These are phyloP conservation scores for Arothron firmamentum DNA, from an alignment of 2,113 vertebrate genomes.

Conservation along the genomic window DNA sequence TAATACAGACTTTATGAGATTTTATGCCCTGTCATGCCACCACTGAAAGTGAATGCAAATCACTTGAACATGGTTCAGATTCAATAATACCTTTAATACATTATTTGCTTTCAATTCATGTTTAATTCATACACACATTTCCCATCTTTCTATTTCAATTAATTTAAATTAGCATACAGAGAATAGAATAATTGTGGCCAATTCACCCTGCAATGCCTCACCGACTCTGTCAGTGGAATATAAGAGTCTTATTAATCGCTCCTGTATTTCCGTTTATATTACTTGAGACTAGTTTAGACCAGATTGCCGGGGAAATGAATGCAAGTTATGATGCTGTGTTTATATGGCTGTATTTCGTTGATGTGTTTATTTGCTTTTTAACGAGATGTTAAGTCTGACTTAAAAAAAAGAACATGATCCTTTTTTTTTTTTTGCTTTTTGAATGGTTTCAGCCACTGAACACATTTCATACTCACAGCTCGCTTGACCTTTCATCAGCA, in stretches of 20 bases:
- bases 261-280: slow-evolving; percentile 33
- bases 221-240: slow-evolving; percentile 52
- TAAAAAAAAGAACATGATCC: slow-evolving; percentile 3
- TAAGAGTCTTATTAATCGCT: slow-evolving; percentile 61
- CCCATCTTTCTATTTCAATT: slow-evolving; percentile 29
- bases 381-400: slow-evolving; percentile 6
- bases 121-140: slow-evolving; percentile 54
- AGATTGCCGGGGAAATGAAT: too few relatives aligned
- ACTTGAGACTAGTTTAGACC: background rate
- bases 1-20: background rate
- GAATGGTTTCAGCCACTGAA: background rate
- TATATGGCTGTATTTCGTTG: slow-evolving; percentile 61
- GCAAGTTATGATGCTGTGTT: slow-evolving; percentile 43
- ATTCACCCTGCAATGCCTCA: slow-evolving; percentile 51
- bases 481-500: slow-evolving; percentile 41
- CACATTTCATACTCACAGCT: slow-evolving; percentile 30
- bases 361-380: slow-evolving; percentile 16
- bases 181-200: slow-evolving; percentile 54
- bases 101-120: slow-evolving; percentile 57
- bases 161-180: slow-evolving; percentile 55
- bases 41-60: slow-evolving; percentile 16
- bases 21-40: slow-evolving; percentile 1
- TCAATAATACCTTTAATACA: slow-evolving; percentile 53
- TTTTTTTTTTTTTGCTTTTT: too few relatives aligned
- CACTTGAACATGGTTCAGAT: slow-evolving; percentile 25